Percentiles rank a stretch among this genome's conserved stretches.
Conservation (phyloP, 2,113 vertebrate genomes). For the Arizona elegans region DNA sequence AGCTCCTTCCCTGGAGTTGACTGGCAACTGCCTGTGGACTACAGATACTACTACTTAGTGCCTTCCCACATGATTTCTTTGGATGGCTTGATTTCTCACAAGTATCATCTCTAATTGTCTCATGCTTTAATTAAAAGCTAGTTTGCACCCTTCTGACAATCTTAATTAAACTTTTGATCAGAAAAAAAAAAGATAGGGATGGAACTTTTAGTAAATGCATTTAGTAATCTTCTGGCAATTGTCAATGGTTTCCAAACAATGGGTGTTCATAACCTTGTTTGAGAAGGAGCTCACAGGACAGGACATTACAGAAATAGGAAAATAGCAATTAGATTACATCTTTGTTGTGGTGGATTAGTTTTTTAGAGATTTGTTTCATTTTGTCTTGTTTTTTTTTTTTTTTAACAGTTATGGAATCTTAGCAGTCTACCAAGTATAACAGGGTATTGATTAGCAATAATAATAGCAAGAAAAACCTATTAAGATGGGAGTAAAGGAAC, state of each 20-base stretch:
- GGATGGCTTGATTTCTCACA: neutral
- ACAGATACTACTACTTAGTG: neutral
- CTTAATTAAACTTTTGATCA: neutral
- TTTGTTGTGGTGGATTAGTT: neutral
- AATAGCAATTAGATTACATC: neutral
- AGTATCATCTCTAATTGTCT: neutral
- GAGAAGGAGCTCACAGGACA: neutral
- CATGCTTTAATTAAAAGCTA: neutral
- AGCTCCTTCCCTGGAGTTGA: neutral
- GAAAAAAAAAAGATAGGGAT: neutral
- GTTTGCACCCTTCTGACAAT: neutral
- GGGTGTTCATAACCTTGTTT: neutral
- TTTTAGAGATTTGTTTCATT: neutral
- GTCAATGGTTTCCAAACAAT: neutral
- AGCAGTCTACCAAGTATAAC: neutral
- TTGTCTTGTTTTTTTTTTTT: neutral
- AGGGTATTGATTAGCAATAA: neutral
- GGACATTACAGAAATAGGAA: neutral
- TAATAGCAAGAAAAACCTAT: neutral
- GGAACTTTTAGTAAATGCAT: neutral
- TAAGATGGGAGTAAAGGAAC: neutral
- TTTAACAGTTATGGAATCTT: neutral
- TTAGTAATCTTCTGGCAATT: neutral
- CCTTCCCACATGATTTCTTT: neutral
- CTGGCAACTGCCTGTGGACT: neutral